Evolutionary conservation across 2,888 invertebrate genomes (phyloP), one percentile per base, ranked within the genome.

Genomic region (Cremastobaeus sp.): DNA sequence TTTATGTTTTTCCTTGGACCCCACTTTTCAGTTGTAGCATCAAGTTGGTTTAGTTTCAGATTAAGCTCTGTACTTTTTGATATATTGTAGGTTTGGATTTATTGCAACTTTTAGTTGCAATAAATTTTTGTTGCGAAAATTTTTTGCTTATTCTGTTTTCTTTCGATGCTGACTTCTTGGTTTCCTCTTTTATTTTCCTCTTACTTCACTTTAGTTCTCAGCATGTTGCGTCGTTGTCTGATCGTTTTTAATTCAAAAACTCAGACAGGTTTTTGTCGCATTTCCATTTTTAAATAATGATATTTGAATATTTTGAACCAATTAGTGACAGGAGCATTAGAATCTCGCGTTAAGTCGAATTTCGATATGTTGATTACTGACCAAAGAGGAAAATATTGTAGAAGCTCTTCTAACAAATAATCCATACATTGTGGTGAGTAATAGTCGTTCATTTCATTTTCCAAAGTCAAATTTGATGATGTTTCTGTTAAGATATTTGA

Each of bases 251-350:
- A 12, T 2, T 21, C 35, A 11, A 35, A 59, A 6, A 32, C 12
- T 28, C 59, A 18, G 4, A 39, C 32, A 18, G 21, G 12, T 14
- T 37, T 48, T 34, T 55, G 47, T 34, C 60, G 47, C 20, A 60
- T 39, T 18, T 60, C 20, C n/a, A 20, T 25, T 8, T 48, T 11
- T 5, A 50, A 48, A 69, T 5, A 47, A 35, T 8, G 9, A 41
- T 64, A 11, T 20, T 69, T 69, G 0, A 74, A 8, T 2, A 45
- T 54, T 45, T 74, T 64, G 28, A 55, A 62, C 57, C 62, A 68
- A n/a, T 69, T 64, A 45, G 68, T 64, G 1, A 43, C 64, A 0
- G 52, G 12, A 0, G 68, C 74, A 25, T 69, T 74, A 1, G 60
- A 60, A 35, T 68, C 64, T 30, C 74, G 25, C 9, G 15, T 12